Conservation (phyloP, 1,140 invertebrate species). For the Doryteuthis pealeii region DNA sequence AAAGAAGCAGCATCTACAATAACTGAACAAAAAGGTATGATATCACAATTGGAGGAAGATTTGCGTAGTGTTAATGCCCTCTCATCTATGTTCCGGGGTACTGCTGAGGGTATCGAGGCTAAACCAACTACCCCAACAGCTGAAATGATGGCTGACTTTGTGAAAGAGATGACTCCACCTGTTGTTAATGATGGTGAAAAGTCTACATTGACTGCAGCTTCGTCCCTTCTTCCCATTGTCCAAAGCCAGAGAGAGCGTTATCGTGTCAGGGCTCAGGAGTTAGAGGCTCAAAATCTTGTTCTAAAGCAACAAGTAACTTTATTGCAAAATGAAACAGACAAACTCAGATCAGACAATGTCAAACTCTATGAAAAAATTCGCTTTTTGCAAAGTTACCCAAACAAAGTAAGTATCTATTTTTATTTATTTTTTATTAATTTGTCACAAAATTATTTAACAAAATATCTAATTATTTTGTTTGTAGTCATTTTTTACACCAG, state of each 20-base stretch:
- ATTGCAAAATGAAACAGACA: conserved; percentile 63
- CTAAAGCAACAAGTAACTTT: conserved; percentile 60
- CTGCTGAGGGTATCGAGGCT: conserved; percentile 51
- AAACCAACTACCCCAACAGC: conserved; percentile 29
- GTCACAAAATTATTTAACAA: neutral
- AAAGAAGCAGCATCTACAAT: conserved; percentile 48
- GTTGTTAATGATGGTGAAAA: conserved; percentile 9
- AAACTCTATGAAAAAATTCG: conserved; percentile 66
- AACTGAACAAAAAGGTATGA: conserved; percentile 60
- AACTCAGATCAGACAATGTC: conserved; percentile 63
- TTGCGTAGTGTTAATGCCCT: conserved; percentile 61
- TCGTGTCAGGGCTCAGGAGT: conserved; percentile 57
- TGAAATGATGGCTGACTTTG: conserved; percentile 52
- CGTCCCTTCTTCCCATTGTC: conserved; percentile 59
- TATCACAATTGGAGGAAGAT: conserved; percentile 62
- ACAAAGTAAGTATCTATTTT: conserved; percentile 35
- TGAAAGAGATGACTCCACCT: conserved; percentile 48
- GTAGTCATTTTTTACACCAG: neutral
- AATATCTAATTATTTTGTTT: conserved; percentile 1
- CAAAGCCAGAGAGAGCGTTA: conserved; percentile 62
- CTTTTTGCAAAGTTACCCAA: conserved; percentile 63
- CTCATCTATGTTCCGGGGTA: conserved; percentile 60
- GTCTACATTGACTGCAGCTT: conserved; percentile 42
- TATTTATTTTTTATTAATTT: neutral
- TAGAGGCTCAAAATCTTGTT: conserved; percentile 59